Evolutionary conservation across 2,888 invertebrate species (phyloP).

Genomic region (Rhaphigaster nebulosa): DNA sequence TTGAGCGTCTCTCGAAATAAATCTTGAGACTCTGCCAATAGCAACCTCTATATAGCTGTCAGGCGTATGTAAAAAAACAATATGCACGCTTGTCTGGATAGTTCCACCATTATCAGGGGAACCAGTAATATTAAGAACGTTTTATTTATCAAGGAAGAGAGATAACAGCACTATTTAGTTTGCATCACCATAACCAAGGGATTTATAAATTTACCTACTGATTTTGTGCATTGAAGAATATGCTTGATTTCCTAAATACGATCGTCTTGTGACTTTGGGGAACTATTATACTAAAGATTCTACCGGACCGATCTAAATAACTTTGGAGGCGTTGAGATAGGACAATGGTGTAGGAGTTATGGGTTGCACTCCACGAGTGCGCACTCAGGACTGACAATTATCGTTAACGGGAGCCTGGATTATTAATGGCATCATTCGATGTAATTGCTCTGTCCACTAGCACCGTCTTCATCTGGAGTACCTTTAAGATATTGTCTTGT

Average conservation of each 20-base stretch:
- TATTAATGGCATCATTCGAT: conserved; percentile 43
- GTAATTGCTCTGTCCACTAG: conserved; percentile 39
- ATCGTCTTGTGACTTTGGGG: background rate
- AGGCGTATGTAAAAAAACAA: too few species aligned
- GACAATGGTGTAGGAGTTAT: background rate
- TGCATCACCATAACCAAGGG: too few species aligned
- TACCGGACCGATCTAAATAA: background rate
- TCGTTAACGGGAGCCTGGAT: conserved; percentile 35
- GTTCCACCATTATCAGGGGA: too few species aligned
- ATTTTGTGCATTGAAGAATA: background rate
- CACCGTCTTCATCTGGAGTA: background rate
- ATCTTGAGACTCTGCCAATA: too few species aligned
- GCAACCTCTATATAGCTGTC: too few species aligned
- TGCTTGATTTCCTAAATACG: background rate
- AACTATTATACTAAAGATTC: background rate
- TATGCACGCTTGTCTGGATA: too few species aligned
- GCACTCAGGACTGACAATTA: conserved; percentile 44
- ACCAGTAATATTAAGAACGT: too few species aligned
- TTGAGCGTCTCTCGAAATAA: too few species aligned
- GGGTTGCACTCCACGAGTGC: background rate
- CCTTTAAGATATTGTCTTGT: conserved; percentile 36
- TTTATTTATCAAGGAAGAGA: too few species aligned
- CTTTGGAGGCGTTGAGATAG: background rate
- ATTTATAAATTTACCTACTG: background rate
- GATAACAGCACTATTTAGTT: too few species aligned